Evolutionary conservation across 2,888 invertebrate species (phyloP), one percentile per base, ranked within the genome.

Genomic region (Pheosia gnoma): DNA sequence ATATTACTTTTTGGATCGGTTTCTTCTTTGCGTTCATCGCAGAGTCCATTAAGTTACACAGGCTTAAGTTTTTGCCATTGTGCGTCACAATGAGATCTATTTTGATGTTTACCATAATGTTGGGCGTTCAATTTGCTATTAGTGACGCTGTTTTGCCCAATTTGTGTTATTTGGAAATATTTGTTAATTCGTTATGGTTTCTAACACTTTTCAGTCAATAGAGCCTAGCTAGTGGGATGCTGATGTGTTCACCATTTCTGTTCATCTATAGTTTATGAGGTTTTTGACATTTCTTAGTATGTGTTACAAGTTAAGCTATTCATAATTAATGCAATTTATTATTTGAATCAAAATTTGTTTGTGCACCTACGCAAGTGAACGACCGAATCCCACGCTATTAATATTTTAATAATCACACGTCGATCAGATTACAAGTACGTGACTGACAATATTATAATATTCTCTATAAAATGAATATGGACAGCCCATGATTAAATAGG

Each of bases 351-450:
- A 39, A 6, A 55, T 39, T 55, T 3, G 36, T 45, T 36, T 7
- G 63, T 64, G 71, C 74, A 66, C 82, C 83, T 70, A 81, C 78
- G 70, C 76, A 75, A 72, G 80, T 78, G 73, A 82, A 79, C 67
- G 79, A 75, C 73, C 73, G 59, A 68, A 67, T 59, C 73, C 70
- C 73, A 71, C 67, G 59, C 72, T 59, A 61, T 62, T 70, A 41
- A 11, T 57, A 45, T 57, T 78, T 77, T 78, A 76, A 75, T 78
- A 57, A 57, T 45, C 57, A 43, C 45, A 45, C 57, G 57, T 66
- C 54, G 58, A 62, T 58, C 67, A 65, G 74, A 79, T 77, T 64
- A 62, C 55, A 57, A 10, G 61, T 66, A 65, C 65, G 62, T 65
- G 64, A 69, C 59, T 63, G 58, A 38, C 9, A 57, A 51, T 49